Conservation (phyloP, 2,888 invertebrate genomes). For the Melanostoma mellinum region DNA sequence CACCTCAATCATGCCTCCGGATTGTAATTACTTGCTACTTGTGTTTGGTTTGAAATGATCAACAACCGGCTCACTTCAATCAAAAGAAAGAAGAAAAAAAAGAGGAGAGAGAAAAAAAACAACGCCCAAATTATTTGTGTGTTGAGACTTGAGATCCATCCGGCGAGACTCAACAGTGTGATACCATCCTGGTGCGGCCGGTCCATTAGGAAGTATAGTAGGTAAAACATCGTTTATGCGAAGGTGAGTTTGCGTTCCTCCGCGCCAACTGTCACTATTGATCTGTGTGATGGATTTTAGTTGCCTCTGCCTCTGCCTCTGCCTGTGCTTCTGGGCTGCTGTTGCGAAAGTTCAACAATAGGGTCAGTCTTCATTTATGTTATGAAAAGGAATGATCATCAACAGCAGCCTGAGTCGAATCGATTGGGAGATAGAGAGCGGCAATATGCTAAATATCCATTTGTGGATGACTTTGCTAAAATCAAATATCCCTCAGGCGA, state of each 20-base stretch:
- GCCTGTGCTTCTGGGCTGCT: slow-evolving; percentile 16
- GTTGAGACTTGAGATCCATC: slow-evolving; percentile 32
- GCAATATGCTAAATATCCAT: slow-evolving; percentile 74
- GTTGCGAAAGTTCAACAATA: slow-evolving; percentile 71
- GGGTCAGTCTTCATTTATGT: slow-evolving; percentile 50
- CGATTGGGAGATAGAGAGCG: slow-evolving; percentile 48
- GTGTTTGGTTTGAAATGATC: slow-evolving; percentile 73
- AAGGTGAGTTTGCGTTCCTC: slow-evolving; percentile 49
- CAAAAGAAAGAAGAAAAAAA: slow-evolving; percentile 23
- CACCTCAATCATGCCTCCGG: slow-evolving; percentile 71
- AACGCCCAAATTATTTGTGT: slow-evolving; percentile 62
- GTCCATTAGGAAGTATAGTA: slow-evolving; percentile 43
- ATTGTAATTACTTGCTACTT: slow-evolving; percentile 76
- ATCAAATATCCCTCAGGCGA: slow-evolving; percentile 1
- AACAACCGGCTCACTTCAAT: slow-evolving; percentile 61
- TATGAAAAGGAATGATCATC: slow-evolving; percentile 33
- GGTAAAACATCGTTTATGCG: slow-evolving; percentile 54
- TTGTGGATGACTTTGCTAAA: slow-evolving; percentile 74
- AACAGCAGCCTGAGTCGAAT: slow-evolving; percentile 61
- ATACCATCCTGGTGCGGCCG: slow-evolving; percentile 12
- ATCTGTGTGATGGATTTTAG: slow-evolving; percentile 57
- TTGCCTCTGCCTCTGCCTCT: slow-evolving; percentile 32
- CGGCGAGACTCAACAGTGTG: not conserved
- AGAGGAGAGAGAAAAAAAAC: too few species aligned
- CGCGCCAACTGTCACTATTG: slow-evolving; percentile 65